Percentiles rank a stretch among this genome's conserved stretches.
These are phyloP conservation scores for Cossypha caffra DNA, from an alignment of 2,797 vertebrate genomes.

Conservation along the genomic window DNA sequence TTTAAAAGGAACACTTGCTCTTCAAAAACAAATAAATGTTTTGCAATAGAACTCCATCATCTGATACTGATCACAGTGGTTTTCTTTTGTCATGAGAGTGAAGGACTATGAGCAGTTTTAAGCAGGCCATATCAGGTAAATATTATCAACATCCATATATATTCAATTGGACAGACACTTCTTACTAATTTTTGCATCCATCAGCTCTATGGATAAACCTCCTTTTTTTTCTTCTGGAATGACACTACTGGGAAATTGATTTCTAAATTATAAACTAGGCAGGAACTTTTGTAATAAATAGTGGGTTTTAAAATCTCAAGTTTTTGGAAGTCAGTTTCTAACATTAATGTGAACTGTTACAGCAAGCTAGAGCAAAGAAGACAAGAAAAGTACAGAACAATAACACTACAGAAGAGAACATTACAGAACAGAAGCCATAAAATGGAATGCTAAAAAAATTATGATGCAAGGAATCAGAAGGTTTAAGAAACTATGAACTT, in stretches of 20 bases:
- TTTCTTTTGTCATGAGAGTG: conserved; percentile 21
- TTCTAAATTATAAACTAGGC: conserved; percentile 13
- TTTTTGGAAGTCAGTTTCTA: neutral
- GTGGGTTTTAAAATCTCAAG: neutral
- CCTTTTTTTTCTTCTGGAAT: neutral
- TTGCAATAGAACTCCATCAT: neutral
- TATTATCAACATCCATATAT: conserved; percentile 5
- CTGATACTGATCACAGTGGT: neutral
- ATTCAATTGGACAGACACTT: neutral
- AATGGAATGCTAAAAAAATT: neutral
- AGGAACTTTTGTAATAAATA: conserved; percentile 3
- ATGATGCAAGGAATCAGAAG: neutral
- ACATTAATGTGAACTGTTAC: neutral
- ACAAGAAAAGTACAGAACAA: neutral
- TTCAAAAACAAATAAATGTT: conserved; percentile 1
- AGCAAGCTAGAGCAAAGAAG: neutral
- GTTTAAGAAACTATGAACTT: neutral
- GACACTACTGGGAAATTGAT: conserved; percentile 4
- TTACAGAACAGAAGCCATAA: neutral
- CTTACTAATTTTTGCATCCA: neutral
- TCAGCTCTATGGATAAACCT: neutral
- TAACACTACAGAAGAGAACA: neutral
- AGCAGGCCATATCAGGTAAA: neutral
- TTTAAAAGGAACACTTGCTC: neutral
- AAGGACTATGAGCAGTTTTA: neutral